Percentiles rank a stretch among this genome's conserved stretches.
These are phyloP conservation scores for Amphiprion percula DNA, from an alignment of 2,113 vertebrate genomes.

Conservation along the genomic window DNA sequence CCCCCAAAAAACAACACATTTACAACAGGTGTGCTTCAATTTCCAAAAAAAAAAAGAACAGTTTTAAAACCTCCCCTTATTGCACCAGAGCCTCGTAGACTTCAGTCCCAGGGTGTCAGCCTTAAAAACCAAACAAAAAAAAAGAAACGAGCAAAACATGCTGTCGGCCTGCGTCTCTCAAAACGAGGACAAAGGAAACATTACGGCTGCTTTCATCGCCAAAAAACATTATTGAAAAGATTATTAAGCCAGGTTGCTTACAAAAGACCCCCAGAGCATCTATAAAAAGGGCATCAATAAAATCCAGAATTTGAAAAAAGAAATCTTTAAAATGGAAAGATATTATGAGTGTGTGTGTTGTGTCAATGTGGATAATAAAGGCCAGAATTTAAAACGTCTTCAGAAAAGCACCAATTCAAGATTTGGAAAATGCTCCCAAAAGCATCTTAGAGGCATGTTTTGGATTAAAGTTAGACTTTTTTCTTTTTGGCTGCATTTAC, in stretches of 20 bases:
- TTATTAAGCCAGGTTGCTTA: background rate
- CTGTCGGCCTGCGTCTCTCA: background rate
- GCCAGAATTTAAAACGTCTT: background rate
- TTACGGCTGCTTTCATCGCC: slow-evolving; percentile 6
- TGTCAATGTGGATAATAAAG: slow-evolving; percentile 7
- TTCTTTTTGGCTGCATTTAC: slow-evolving; percentile 26
- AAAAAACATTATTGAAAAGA: slow-evolving; percentile 25
- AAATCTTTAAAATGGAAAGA: slow-evolving; percentile 33
- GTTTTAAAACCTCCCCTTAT: slow-evolving; percentile 46
- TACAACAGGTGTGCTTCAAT: slow-evolving; percentile 60
- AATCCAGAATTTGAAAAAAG: slow-evolving; percentile 35
- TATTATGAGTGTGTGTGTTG: background rate
- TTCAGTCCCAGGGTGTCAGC: slow-evolving; percentile 10
- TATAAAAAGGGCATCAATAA: slow-evolving; percentile 61
- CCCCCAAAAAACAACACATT: background rate
- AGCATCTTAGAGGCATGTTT: background rate
- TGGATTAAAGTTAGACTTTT: background rate
- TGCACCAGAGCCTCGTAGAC: slow-evolving; percentile 55
- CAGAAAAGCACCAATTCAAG: background rate
- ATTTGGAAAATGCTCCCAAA: background rate
- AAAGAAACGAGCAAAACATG: background rate
- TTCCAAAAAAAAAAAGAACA: slow-evolving; percentile 1
- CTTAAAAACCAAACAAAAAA: slow-evolving; percentile 11
- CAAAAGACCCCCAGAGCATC: slow-evolving; percentile 18
- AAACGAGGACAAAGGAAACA: slow-evolving; percentile 49